Evolutionary conservation across 2,888 invertebrate species (phyloP).

Genomic region (Leucoptera coffeella): DNA sequence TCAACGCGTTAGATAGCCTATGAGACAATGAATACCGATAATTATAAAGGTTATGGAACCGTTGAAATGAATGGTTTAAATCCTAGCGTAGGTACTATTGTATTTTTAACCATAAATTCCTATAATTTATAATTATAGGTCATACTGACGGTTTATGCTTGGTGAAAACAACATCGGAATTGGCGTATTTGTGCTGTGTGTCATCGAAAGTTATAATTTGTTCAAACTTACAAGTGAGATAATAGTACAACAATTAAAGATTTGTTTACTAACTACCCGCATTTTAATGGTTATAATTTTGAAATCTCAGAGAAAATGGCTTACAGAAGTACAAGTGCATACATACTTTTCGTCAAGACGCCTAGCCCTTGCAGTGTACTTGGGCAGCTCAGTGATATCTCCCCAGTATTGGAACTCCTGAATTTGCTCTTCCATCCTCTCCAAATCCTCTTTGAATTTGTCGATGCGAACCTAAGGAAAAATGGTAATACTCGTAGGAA

Average conservation of each 20-base stretch:
- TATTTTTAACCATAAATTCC: no score
- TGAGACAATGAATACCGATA: no score
- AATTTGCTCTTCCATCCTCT: conserved; percentile 70
- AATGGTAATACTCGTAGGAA: no score
- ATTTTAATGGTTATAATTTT: no score
- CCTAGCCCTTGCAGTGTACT: conserved; percentile 78
- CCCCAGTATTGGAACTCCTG: conserved; percentile 86
- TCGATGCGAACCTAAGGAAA: conserved; percentile 64
- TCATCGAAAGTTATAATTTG: not conserved
- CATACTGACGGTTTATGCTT: no score
- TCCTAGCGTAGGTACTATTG: no score
- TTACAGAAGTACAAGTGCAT: not conserved
- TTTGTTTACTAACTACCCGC: no score
- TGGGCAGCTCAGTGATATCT: conserved; percentile 73
- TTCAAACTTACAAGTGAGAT: not conserved
- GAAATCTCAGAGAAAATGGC: not conserved
- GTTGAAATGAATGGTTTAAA: no score
- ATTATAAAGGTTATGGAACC: no score
- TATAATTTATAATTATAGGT: no score
- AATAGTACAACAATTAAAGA: not conserved
- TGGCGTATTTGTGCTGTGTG: not conserved
- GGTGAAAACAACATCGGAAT: no score
- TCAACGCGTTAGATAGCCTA: conserved; percentile 66
- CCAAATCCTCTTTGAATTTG: conserved; percentile 77
- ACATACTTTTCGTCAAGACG: conserved; percentile 63